Evolutionary conservation across 2,113 vertebrate genomes (phyloP), one percentile per base, ranked within the genome.

Genomic region (Anguilla rostrata): DNA sequence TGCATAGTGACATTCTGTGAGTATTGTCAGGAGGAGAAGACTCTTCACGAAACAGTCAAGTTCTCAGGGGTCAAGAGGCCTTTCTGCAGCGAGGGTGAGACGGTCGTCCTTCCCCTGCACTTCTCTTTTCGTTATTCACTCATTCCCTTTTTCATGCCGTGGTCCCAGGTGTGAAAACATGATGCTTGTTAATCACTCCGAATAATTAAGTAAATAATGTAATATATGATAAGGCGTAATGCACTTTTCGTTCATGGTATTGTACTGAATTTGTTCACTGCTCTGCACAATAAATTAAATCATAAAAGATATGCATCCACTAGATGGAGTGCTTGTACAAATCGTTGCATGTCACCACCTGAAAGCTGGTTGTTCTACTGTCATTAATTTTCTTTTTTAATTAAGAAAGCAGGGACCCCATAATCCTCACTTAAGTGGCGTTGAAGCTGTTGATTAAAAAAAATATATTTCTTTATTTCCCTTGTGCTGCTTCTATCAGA

Each of bases 11-110:
- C 98, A 0, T 97, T 97, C 93, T 99, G 98, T 84, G 98, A 99
- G 94, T 97, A 97, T 93, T 99, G 98, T 91, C 98, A 99, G 90
- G 98, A 99, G 91, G 98, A 99, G 93, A 99, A 98, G 95, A 99
- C 98, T 0, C 95, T 99, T 71, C 97, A 99, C 11, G 98, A 99
- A 93, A 97, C 96, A 8, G 96, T 98, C 91, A 97, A 97, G 93
- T 98, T 99, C 95, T 99, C 98, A 71, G 98, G 98, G n/a, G 96
- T 99, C 92, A 99, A 97, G 94, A 97, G 94, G 89, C 97, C 98
- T 26, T 99, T 99, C 94, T 99, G 98, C 94, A 99, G 98, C 89
- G 98, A 99, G 97, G 98, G 98, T 99, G 94, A 86, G 93, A 94
- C 6, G 0, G 34, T 53, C 12, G n/a, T 12, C 56, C 22, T 16